These are phyloP conservation scores for Picus viridis DNA, from an alignment of 2,797 vertebrate genomes.

Conservation along the genomic window DNA sequence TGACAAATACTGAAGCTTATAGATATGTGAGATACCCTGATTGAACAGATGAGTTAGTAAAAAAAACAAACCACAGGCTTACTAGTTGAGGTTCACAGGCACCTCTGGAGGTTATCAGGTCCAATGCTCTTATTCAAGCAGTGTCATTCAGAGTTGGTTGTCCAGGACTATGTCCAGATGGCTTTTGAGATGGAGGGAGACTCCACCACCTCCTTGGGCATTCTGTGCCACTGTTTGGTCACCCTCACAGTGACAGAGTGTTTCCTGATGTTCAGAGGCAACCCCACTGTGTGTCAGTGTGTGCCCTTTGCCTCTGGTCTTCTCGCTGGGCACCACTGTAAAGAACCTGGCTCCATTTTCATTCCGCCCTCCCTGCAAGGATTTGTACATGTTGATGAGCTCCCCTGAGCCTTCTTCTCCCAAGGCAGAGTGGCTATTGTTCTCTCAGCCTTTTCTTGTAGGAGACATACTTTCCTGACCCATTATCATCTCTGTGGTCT, in stretches of 20 bases:
- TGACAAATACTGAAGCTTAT: neutral
- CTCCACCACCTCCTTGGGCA: neutral
- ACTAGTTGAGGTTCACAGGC: neutral
- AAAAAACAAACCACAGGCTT: neutral
- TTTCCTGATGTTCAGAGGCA: neutral
- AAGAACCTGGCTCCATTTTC: neutral
- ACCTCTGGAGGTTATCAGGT: accelerated
- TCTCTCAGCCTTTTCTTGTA: neutral
- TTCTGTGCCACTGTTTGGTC: neutral
- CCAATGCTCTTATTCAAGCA: neutral
- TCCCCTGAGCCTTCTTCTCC: neutral
- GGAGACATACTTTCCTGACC: neutral
- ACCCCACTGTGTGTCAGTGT: too few relatives aligned
- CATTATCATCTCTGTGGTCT: neutral
- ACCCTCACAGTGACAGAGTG: neutral
- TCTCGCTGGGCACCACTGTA: neutral
- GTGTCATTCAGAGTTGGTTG: neutral
- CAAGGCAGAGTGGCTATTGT: too few relatives aligned
- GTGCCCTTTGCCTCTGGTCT: neutral
- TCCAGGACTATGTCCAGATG: neutral
- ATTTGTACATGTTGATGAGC: neutral
- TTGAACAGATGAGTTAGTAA: neutral
- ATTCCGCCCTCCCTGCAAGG: neutral
- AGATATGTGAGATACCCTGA: neutral
- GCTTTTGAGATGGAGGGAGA: neutral